phyloP scores from a whole-genome alignment of 2,888 invertebrate genomes.

The Lordiphosa fenestrarum region DNA sequence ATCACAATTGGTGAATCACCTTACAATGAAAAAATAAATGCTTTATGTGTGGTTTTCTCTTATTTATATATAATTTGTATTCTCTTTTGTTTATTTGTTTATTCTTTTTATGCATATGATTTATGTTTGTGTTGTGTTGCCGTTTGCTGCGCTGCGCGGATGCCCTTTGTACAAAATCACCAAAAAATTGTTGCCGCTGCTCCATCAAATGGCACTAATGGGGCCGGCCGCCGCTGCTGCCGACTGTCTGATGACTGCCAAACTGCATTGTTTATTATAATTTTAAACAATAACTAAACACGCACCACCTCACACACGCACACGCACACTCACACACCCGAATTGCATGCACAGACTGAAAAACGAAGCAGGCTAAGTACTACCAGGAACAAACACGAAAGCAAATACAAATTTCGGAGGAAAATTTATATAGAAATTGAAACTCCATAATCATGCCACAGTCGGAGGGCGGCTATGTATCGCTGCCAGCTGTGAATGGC shows the following conservation, averaged over 20 bases:
- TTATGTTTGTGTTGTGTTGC: constrained; percentile 19
- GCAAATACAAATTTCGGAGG: constrained; percentile 10
- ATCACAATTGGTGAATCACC: too few species aligned
- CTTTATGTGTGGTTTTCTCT: too few species aligned
- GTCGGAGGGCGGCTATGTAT: constrained; percentile 80
- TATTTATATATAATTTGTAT: constrained; percentile 55
- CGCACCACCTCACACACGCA: constrained; percentile 23
- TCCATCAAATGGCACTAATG: constrained; percentile 9
- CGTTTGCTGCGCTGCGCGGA: constrained; percentile 14
- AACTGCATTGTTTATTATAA: constrained; percentile 49
- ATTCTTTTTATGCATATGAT: constrained; percentile 1
- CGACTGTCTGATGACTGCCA: constrained; percentile 51
- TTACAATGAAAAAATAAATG: too few species aligned
- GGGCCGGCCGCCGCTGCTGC: constrained; percentile 19
- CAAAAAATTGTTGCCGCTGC: constrained; percentile 25
- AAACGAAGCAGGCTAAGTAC: constrained; percentile 49
- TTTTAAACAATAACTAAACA: constrained; percentile 32
- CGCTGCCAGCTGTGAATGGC: constrained; percentile 77
- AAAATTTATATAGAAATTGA: background rate
- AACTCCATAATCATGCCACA: constrained; percentile 75
- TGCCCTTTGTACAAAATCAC: constrained; percentile 15
- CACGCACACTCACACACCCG: constrained; percentile 16
- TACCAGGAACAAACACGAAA: constrained; percentile 6
- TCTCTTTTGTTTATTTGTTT: constrained; percentile 18
- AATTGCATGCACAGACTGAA: constrained; percentile 31